Evolutionary conservation across 92 coral and sea anemone species (phyloP), one percentile per base, ranked within the genome.

Genomic region (Paramuricea clavata): DNA sequence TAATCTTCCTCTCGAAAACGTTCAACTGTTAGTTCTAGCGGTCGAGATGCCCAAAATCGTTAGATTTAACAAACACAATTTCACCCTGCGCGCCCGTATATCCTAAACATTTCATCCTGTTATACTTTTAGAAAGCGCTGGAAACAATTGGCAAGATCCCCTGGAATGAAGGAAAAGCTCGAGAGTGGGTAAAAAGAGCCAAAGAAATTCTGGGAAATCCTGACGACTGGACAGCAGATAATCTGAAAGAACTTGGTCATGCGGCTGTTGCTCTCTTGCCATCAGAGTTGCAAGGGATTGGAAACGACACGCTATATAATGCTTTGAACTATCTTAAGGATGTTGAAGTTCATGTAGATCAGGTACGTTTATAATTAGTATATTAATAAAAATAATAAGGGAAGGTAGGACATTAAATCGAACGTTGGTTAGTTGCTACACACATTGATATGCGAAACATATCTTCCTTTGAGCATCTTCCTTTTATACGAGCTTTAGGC

Each of bases 161-260:
- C 74, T 90, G 96, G 92, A 69, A 74, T 30, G 92, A 90, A 36
- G 98, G 89, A n/a, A 91, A 92, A 69, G 91, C 94, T 9, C 92
- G 97, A 10, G 91, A 87, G 52, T 90, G 95, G 75, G 90, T 89
- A 30, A 87, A 90, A 60, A 96, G 93, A 72, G 96, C 95, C 19
- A 93, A 87, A 33, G 91, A 89, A 81, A 49, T 90, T 5, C 56
- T 94, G 2, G 99, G 99, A 4, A 86, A 88, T n/a, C 93, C 98
- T 30, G 94, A 85, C 41, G 85, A 93, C 69, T 96, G 99, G 99
- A 91, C 92, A 19, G 93, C 78, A 6, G 89, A 82, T 0, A 90
- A 91, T 57, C 73, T 96, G 59, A 89, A 93, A 67, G 96, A 94
- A 60, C 93, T 96, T 49, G 98, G 98, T 25, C 82, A 88, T 78